Evolutionary conservation across 2,113 vertebrate species (phyloP).

Genomic region (Solenodon paradoxus): DNA sequence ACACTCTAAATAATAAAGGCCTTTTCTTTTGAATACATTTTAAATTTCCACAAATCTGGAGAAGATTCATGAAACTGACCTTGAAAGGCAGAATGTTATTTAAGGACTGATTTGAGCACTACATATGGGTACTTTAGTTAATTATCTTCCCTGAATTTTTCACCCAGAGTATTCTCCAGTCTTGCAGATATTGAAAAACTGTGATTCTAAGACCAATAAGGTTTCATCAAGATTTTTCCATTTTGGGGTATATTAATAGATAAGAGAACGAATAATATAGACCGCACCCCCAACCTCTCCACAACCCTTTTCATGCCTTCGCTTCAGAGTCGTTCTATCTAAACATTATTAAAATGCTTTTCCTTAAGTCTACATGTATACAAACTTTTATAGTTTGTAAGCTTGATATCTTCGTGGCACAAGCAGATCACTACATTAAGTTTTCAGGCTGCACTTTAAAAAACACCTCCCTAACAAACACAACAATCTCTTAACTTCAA

Average conservation of each 20-base stretch:
- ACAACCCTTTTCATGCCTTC: not conserved
- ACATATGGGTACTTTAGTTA: not conserved
- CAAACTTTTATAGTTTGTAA: not conserved
- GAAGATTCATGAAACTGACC: not conserved
- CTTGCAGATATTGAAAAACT: constrained; percentile 18
- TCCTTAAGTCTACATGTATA: not conserved
- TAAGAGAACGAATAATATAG: not conserved
- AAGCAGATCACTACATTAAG: not conserved
- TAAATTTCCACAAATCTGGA: not conserved
- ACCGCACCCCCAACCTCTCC: no score
- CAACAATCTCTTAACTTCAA: not conserved
- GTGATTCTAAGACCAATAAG: constrained; percentile 7
- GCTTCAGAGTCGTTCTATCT: not conserved
- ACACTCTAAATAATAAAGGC: not conserved
- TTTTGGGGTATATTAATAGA: not conserved
- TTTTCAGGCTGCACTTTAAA: constrained; percentile 27
- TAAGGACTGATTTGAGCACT: not conserved
- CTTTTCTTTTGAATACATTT: constrained; percentile 21
- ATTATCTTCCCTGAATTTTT: not conserved
- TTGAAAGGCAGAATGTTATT: not conserved
- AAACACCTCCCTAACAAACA: not conserved
- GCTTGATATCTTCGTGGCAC: not conserved
- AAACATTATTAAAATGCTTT: constrained; percentile 33
- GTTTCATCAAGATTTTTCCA: not conserved
- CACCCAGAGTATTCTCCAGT: not conserved